Evolutionary conservation across 2,888 invertebrate species (phyloP).

Genomic region (Venusia cambrica): DNA sequence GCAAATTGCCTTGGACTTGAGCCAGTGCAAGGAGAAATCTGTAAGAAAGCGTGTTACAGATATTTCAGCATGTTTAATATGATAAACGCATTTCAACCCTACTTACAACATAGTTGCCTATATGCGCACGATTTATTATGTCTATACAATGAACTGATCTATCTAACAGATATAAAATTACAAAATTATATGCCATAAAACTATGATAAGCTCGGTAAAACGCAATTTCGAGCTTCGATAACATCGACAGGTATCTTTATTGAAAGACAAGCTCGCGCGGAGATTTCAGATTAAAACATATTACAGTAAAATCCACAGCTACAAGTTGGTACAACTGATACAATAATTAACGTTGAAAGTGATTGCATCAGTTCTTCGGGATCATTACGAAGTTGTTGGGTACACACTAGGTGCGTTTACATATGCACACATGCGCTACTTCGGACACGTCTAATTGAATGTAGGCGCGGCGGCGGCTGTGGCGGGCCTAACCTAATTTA

Average conservation of each 20-base stretch:
- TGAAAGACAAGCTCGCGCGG: conserved; percentile 23
- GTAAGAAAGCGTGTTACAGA: conserved; percentile 18
- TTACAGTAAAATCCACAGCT: conserved; percentile 19
- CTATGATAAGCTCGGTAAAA: conserved; percentile 27
- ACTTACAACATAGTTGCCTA: conserved; percentile 3
- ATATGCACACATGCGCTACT: conserved; percentile 70
- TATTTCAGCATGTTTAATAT: conserved; percentile 21
- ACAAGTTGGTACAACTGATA: conserved; percentile 15
- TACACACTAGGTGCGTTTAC: conserved; percentile 52
- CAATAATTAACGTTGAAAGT: conserved; percentile 30
- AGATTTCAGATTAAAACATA: conserved; percentile 23
- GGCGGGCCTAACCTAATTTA: conserved; percentile 78
- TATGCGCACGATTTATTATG: conserved; percentile 10
- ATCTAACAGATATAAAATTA: conserved; percentile 21
- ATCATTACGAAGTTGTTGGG: conserved; percentile 52
- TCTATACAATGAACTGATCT: conserved; percentile 16
- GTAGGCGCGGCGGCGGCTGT: conserved; percentile 67
- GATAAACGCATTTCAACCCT: conserved; percentile 12
- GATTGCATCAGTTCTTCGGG: conserved; percentile 44
- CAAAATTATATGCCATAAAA: conserved; percentile 30
- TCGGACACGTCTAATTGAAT: conserved; percentile 76
- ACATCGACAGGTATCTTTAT: conserved; percentile 28
- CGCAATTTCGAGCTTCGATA: conserved; percentile 25
- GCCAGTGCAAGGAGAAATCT: conserved; percentile 29
- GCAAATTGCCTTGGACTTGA: conserved; percentile 26